A percentile compares a stretch with the other conserved stretches of the same genome.
Evolutionary conservation across 2,797 vertebrate species (phyloP).

Genomic region (Poeciliopsis infans): DNA sequence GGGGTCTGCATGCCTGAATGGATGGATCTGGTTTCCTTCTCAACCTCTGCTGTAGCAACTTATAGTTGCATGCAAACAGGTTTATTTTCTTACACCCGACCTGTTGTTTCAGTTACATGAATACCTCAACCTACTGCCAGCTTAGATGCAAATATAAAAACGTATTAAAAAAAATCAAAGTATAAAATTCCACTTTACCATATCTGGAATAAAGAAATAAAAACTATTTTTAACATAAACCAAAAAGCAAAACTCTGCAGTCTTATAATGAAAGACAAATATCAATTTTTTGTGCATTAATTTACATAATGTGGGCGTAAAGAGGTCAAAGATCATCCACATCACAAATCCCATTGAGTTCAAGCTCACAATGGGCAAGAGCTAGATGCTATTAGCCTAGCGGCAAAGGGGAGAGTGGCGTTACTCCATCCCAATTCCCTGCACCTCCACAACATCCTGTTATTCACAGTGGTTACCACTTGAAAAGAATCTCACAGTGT

Average conservation of each 20-base stretch:
- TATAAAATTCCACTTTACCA: neutral
- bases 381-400: constrained; percentile 72
- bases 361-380: constrained; percentile 69
- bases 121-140: constrained; percentile 17
- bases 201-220: constrained; percentile 9
- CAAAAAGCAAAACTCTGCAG: neutral
- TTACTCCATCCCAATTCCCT: constrained; percentile 54
- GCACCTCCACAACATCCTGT: constrained; percentile 53
- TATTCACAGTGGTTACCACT: constrained; percentile 63
- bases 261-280: constrained; percentile 34
- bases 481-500: constrained; percentile 73
- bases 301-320: constrained; percentile 86
- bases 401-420: constrained; percentile 65
- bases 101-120: constrained; percentile 12
- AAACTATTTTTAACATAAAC: constrained; percentile 7
- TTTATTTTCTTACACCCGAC: constrained; percentile 33
- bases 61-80: constrained; percentile 59
- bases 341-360: constrained; percentile 83
- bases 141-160: constrained; percentile 9
- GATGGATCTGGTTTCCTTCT: constrained; percentile 70
- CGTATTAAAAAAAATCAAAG: neutral
- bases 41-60: constrained; percentile 67
- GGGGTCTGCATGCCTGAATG: constrained; percentile 23
- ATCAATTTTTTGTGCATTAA: constrained; percentile 73
- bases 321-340: constrained; percentile 85